Conservation (phyloP, 92 coral and sea anemone species). For the Actinernus sp. region DNA sequence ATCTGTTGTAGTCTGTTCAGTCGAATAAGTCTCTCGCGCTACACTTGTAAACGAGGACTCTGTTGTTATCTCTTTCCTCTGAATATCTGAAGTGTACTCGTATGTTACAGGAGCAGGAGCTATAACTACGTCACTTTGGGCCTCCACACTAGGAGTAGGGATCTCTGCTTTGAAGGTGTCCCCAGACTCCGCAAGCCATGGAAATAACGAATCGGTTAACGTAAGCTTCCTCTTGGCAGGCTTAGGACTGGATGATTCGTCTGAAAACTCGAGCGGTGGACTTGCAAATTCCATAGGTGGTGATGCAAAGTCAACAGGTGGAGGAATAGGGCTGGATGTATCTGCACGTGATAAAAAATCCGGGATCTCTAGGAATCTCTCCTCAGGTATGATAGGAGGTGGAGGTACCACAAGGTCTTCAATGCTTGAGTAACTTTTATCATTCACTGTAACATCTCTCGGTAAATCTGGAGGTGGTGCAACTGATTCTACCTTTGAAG, state of each 20-base stretch:
- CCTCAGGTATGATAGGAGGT: slow-evolving; percentile 31
- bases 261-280: slow-evolving; percentile 34
- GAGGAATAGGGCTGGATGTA: slow-evolving; percentile 69
- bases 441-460: too few species aligned
- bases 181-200: slow-evolving; percentile 77
- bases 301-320: slow-evolving; percentile 78
- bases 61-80: too few species aligned
- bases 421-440: too few species aligned
- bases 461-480: slow-evolving; percentile 10
- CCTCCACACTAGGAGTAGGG: background rate
- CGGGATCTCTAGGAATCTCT: slow-evolving; percentile 5
- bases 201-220: slow-evolving; percentile 46
- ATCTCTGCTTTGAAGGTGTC: slow-evolving; percentile 46
- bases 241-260: slow-evolving; percentile 7
- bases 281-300: slow-evolving; percentile 49
- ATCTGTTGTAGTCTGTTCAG: too few species aligned
- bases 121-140: background rate
- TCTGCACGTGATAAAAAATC: slow-evolving; percentile 30
- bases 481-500: too few species aligned
- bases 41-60: too few species aligned
- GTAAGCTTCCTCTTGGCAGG: slow-evolving; percentile 62
- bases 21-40: too few species aligned
- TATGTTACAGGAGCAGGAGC: background rate
- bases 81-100: too few species aligned
- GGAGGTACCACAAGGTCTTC: slow-evolving; percentile 35